Conservation (phyloP, 2,797 vertebrate genomes). For the Valencia hispanica region DNA sequence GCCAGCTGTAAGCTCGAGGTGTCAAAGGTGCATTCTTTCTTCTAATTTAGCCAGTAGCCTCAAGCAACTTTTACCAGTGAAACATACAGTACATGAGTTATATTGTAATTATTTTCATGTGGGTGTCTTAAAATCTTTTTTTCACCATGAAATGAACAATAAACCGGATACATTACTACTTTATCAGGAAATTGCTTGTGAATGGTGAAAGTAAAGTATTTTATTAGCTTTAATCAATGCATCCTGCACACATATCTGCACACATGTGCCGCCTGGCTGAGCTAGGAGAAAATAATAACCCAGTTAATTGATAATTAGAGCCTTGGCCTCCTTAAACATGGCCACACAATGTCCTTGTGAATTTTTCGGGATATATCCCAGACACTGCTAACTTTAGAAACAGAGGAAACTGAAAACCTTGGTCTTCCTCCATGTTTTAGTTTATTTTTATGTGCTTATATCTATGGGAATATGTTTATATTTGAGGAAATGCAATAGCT, state of each 20-base stretch:
- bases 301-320: constrained; percentile 69
- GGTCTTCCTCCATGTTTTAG: constrained; percentile 35
- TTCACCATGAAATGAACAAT: constrained; percentile 54
- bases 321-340: constrained; percentile 51
- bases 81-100: constrained; percentile 39
- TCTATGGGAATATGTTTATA: constrained; percentile 55
- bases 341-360: constrained; percentile 59
- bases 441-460: constrained; percentile 58
- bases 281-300: constrained; percentile 62
- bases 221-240: constrained; percentile 62
- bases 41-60: constrained; percentile 42
- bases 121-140: constrained; percentile 54
- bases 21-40: constrained; percentile 53
- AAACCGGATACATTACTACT: constrained; percentile 48
- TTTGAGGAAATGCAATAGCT: constrained; percentile 64
- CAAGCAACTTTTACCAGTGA: constrained; percentile 38
- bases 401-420: constrained; percentile 46
- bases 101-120: constrained; percentile 69
- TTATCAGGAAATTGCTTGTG: constrained; percentile 68
- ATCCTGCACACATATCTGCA: constrained; percentile 42
- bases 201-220: constrained; percentile 45
- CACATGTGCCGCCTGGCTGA: constrained; percentile 58
- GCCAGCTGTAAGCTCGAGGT: constrained; percentile 34
- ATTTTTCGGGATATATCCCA: constrained; percentile 60
- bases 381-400: constrained; percentile 59